These are phyloP conservation scores for Tetragonula carbonaria DNA, from an alignment of 2,888 invertebrate species.

Conservation along the genomic window DNA sequence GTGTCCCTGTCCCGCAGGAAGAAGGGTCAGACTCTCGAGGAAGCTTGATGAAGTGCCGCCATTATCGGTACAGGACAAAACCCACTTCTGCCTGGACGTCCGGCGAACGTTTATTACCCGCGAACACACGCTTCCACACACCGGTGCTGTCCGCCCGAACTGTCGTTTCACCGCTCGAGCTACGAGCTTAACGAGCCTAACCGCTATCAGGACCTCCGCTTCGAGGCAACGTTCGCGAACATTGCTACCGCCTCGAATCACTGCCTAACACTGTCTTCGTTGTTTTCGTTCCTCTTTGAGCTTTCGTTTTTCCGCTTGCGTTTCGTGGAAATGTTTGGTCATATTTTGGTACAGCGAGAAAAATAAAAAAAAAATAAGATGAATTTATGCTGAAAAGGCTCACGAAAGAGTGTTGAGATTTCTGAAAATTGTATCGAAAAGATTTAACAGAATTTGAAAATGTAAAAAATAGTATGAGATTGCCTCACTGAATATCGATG, in stretches of 20 bases:
- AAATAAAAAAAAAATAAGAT: too few species aligned
- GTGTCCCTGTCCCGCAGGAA: slow-evolving; percentile 77
- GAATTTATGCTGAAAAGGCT: too few species aligned
- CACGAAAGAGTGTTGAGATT: too few species aligned
- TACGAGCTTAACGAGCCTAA: slow-evolving; percentile 60
- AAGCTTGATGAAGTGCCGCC: slow-evolving; percentile 83
- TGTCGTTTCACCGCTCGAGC: slow-evolving; percentile 43
- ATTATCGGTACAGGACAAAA: slow-evolving; percentile 83
- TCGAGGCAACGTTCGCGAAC: slow-evolving; percentile 22
- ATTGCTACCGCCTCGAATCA: slow-evolving; percentile 21
- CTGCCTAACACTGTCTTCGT: not conserved
- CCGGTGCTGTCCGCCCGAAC: slow-evolving; percentile 55
- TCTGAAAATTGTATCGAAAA: too few species aligned
- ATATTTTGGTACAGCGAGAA: not conserved
- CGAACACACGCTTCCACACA: slow-evolving; percentile 75
- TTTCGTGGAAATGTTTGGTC: not conserved
- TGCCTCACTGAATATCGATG: not conserved
- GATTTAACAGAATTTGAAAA: too few species aligned
- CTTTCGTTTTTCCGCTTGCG: not conserved
- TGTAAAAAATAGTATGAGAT: not conserved
- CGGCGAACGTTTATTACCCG: slow-evolving; percentile 82
- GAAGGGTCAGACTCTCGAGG: slow-evolving; percentile 68
- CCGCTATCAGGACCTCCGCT: slow-evolving; percentile 47
- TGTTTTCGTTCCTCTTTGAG: not conserved
- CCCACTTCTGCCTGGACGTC: slow-evolving; percentile 76